These are phyloP conservation scores for Hylaea fasciaria DNA, from an alignment of 2,888 invertebrate species.

Conservation along the genomic window DNA sequence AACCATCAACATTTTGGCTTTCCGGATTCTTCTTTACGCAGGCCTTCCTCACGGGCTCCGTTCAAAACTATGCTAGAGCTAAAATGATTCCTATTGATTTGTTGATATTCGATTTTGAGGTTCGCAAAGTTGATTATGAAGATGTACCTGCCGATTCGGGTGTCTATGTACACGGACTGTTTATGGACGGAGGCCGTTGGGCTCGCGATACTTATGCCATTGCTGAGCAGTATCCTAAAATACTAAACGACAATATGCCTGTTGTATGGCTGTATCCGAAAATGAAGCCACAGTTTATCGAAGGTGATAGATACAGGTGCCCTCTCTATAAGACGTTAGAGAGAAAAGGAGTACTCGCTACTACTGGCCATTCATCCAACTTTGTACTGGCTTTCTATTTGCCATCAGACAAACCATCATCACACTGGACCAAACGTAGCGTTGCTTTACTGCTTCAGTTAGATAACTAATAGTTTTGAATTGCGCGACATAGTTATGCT, in stretches of 20 bases:
- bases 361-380: conserved; percentile 94
- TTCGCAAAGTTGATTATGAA: conserved; percentile 80
- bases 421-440: conserved; percentile 94
- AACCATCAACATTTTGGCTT: conserved; percentile 94
- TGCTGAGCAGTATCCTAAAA: conserved; percentile 92
- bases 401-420: conserved; percentile 86
- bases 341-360: conserved; percentile 90
- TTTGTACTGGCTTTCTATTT: conserved; percentile 91
- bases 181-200: conserved; percentile 95
- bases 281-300: conserved; percentile 76
- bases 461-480: conserved; percentile 79
- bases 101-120: conserved; percentile 89
- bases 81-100: conserved; percentile 94
- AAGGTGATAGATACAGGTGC: conserved; percentile 86
- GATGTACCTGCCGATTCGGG: conserved; percentile 81
- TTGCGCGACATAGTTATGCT: too few species aligned
- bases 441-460: conserved; percentile 91
- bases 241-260: conserved; percentile 92
- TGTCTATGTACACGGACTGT: conserved; percentile 90
- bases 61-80: conserved; percentile 95
- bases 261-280: conserved; percentile 90
- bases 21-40: conserved; percentile 97
- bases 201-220: conserved; percentile 85
- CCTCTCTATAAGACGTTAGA: conserved; percentile 94
- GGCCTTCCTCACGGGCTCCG: conserved; percentile 95